These are phyloP conservation scores for Drosophila lutescens DNA, from an alignment of 2,888 invertebrate species.

Conservation along the genomic window DNA sequence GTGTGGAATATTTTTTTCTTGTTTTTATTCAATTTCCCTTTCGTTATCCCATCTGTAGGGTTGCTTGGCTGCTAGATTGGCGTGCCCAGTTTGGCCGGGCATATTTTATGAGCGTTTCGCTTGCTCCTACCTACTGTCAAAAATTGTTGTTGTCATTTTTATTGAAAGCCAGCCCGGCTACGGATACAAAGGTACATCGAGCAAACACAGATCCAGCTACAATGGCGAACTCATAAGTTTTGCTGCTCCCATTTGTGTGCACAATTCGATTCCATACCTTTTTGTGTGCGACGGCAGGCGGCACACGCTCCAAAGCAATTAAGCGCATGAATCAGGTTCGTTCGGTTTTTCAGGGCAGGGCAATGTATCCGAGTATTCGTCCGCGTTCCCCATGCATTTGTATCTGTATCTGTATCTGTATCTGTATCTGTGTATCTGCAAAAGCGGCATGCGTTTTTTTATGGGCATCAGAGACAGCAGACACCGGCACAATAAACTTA, in stretches of 20 bases:
- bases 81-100: conserved; percentile 50
- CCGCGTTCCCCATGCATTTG: conserved; percentile 19
- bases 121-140: conserved; percentile 58
- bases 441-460: conserved; percentile 44
- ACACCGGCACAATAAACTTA: conserved; percentile 77
- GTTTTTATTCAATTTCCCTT: conserved; percentile 56
- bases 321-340: conserved; percentile 81
- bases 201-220: conserved; percentile 20
- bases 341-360: conserved; percentile 71
- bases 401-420: conserved; percentile 34
- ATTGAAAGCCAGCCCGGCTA: conserved; percentile 51
- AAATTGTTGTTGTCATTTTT: conserved; percentile 71
- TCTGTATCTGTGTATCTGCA: conserved; percentile 26
- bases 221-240: conserved; percentile 56
- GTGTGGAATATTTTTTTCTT: conserved; percentile 16
- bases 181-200: conserved; percentile 7
- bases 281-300: conserved; percentile 47
- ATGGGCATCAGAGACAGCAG: conserved; percentile 12
- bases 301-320: conserved; percentile 81
- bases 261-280: conserved; percentile 77
- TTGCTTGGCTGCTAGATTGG: conserved; percentile 44
- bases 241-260: conserved; percentile 67
- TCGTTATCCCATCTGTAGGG: conserved; percentile 50
- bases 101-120: conserved; percentile 55
- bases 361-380: conserved; percentile 39